A percentile compares a stretch with the other conserved stretches of the same genome.
These are phyloP conservation scores for Cephonodes hylas DNA, from an alignment of 2,888 invertebrate genomes.

Conservation along the genomic window DNA sequence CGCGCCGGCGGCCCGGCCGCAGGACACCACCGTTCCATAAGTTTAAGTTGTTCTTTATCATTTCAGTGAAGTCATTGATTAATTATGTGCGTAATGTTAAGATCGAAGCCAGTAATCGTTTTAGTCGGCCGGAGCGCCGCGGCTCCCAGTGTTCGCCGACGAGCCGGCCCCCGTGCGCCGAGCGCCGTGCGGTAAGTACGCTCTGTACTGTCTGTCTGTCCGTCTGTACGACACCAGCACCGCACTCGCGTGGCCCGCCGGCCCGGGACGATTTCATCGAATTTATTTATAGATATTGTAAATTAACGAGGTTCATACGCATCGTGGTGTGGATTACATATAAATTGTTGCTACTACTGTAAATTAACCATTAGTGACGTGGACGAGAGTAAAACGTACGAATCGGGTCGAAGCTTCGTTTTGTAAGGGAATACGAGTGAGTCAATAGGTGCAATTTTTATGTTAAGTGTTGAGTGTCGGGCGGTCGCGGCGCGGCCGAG, in stretches of 20 bases:
- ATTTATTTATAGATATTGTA: constrained; percentile 80
- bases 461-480: constrained; percentile 60
- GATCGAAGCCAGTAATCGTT: constrained; percentile 73
- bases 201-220: constrained; percentile 30
- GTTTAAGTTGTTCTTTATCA: constrained; percentile 62
- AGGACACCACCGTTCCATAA: constrained; percentile 45
- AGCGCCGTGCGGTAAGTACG: constrained; percentile 56
- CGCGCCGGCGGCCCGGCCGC: constrained; percentile 43
- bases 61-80: constrained; percentile 70
- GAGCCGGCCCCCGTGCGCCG: constrained; percentile 38
- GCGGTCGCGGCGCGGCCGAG: constrained; percentile 19
- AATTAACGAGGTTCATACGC: constrained; percentile 72
- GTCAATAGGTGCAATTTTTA: constrained; percentile 79
- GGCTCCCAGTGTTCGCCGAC: constrained; percentile 57
- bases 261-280: constrained; percentile 78
- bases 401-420: constrained; percentile 74
- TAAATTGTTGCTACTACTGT: constrained; percentile 78
- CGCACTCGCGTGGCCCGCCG: constrained; percentile 34
- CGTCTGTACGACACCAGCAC: constrained; percentile 28
- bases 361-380: constrained; percentile 71
- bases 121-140: constrained; percentile 47
- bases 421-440: constrained; percentile 73
- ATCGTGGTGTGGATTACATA: constrained; percentile 75
- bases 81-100: constrained; percentile 69
- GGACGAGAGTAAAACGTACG: constrained; percentile 70